phyloP scores from a whole-genome alignment of 2,888 invertebrate species.

The Siphonodentalium dalli region DNA sequence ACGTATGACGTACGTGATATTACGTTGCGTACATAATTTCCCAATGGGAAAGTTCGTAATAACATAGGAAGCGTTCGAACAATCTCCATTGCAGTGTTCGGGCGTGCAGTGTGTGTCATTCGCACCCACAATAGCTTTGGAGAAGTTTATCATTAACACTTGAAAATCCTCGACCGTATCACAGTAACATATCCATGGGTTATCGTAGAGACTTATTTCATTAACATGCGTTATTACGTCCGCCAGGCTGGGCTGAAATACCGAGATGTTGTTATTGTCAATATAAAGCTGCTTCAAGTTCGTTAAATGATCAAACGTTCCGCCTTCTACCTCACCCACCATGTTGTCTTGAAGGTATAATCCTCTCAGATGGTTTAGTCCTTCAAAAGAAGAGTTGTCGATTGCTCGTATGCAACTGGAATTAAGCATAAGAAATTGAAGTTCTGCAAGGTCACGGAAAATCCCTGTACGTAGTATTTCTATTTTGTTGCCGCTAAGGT shows the following conservation, averaged over 20 bases:
- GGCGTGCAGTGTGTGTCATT: too few relatives aligned
- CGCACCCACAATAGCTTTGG: too few relatives aligned
- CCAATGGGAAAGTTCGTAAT: too few relatives aligned
- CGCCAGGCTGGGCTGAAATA: slow-evolving; percentile 30
- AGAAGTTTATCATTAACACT: too few relatives aligned
- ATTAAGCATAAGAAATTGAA: slow-evolving; percentile 13
- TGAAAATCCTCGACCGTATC: slow-evolving; percentile 5
- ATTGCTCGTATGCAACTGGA: slow-evolving; percentile 14
- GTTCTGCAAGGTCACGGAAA: slow-evolving; percentile 3
- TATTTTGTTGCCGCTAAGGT: too few relatives aligned
- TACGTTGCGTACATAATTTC: too few relatives aligned
- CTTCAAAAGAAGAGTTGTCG: slow-evolving; percentile 6
- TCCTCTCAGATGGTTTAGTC: slow-evolving; percentile 15
- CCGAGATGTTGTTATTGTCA: slow-evolving; percentile 31
- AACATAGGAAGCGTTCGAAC: too few relatives aligned
- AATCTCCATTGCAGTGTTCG: too few relatives aligned
- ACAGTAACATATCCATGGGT: slow-evolving; percentile 37
- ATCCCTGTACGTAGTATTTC: too few relatives aligned
- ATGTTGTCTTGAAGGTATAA: slow-evolving; percentile 36
- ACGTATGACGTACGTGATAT: too few relatives aligned
- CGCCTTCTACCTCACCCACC: slow-evolving; percentile 27
- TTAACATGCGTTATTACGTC: slow-evolving; percentile 23
- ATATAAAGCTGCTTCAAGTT: slow-evolving; percentile 29
- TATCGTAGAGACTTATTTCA: slow-evolving; percentile 33
- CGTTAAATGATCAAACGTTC: slow-evolving; percentile 31